Conservation (phyloP, 2,797 vertebrate species). For the Aselliscus stoliczkanus region DNA sequence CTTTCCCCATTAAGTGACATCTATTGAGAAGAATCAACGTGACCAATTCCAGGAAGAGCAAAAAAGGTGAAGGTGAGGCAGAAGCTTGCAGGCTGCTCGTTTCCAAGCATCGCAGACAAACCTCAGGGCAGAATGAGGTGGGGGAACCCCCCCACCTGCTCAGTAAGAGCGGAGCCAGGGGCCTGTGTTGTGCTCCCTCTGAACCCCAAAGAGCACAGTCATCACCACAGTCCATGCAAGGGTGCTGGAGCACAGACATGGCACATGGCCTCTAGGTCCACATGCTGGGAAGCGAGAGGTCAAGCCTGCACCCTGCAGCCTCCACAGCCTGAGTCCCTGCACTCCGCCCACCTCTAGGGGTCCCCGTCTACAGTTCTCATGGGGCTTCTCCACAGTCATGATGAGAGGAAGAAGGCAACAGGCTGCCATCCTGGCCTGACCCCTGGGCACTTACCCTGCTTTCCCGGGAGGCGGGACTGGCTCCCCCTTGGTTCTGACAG, state of each 20-base stretch:
- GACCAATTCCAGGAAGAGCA: background rate
- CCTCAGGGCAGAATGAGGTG: rapidly evolving
- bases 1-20: background rate
- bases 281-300: rapidly evolving
- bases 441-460: slow-evolving; percentile 83
- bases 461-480: slow-evolving; percentile 83
- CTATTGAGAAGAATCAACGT: background rate
- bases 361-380: background rate
- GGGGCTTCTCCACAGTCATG: background rate
- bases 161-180: background rate
- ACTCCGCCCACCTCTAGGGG: background rate
- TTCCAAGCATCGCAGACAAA: background rate
- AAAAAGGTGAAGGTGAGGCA: background rate
- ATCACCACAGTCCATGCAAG: too few relatives aligned
- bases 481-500: slow-evolving; percentile 89
- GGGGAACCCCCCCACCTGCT: background rate
- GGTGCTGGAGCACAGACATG: rapidly evolving
- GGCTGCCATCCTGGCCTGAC: background rate
- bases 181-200: background rate
- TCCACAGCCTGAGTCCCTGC: background rate
- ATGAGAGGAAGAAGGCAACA: background rate
- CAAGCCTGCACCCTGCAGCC: background rate
- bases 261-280: background rate
- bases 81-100: background rate
- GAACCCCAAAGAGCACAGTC: background rate